Evolutionary conservation across 1,140 invertebrate genomes (phyloP).

Genomic region (Sycophaga agraensis): DNA sequence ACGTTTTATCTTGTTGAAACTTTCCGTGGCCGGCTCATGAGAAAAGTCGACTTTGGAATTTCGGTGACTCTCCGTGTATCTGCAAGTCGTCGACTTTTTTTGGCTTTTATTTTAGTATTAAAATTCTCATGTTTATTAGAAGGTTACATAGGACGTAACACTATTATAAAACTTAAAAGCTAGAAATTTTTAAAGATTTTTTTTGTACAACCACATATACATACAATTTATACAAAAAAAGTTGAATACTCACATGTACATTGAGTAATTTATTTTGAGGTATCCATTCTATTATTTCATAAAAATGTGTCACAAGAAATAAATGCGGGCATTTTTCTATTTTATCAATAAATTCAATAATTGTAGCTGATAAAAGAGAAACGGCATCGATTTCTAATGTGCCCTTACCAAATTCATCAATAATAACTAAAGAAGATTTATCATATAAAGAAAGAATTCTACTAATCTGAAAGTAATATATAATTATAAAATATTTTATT

Average conservation of each 20-base stretch:
- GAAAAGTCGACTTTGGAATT: too few relatives aligned
- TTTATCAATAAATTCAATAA: slow-evolving; percentile 66
- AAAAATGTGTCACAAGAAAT: slow-evolving; percentile 77
- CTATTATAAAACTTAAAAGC: too few relatives aligned
- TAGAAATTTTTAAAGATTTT: too few relatives aligned
- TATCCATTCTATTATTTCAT: slow-evolving; percentile 63
- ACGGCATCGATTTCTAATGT: slow-evolving; percentile 77
- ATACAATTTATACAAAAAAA: too few relatives aligned
- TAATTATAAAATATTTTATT: background rate
- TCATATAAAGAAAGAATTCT: slow-evolving; percentile 54
- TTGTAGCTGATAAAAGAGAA: slow-evolving; percentile 66
- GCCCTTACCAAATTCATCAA: slow-evolving; percentile 92
- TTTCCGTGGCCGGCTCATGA: too few relatives aligned
- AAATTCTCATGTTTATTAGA: too few relatives aligned
- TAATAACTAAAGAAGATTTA: slow-evolving; percentile 71
- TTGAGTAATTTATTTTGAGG: slow-evolving; percentile 54
- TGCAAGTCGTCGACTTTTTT: too few relatives aligned
- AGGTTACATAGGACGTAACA: too few relatives aligned
- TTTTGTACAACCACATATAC: too few relatives aligned
- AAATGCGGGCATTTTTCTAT: slow-evolving; percentile 69
- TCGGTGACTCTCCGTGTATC: too few relatives aligned
- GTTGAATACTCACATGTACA: slow-evolving; percentile 59
- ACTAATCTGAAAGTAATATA: slow-evolving; percentile 58
- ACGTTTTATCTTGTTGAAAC: too few relatives aligned
- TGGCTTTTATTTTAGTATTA: too few relatives aligned